Evolutionary conservation across 2,797 vertebrate genomes (phyloP).

Genomic region (Enteromius viviparus): DNA sequence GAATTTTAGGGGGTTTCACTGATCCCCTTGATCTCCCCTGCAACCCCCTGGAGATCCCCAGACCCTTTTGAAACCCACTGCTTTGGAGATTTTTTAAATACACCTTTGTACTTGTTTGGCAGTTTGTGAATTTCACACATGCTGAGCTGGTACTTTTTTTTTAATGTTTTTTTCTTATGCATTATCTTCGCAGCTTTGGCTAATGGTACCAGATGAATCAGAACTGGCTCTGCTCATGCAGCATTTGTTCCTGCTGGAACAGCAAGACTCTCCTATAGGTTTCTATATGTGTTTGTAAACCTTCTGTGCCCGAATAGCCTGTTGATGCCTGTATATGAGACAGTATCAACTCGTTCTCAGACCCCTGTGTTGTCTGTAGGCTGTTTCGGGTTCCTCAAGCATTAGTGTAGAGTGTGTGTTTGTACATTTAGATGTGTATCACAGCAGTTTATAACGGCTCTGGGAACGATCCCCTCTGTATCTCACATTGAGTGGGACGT

Average conservation of each 20-base stretch:
- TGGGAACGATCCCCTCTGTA: constrained; percentile 25
- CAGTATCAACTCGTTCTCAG: background rate
- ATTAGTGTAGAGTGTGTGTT: constrained; percentile 29
- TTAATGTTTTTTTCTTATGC: background rate
- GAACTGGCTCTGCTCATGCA: background rate
- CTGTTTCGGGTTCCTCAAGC: background rate
- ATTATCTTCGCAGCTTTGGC: background rate
- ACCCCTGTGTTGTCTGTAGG: background rate
- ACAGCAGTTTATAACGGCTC: constrained; percentile 18
- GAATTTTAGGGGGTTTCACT: background rate
- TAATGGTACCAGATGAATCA: constrained; percentile 5
- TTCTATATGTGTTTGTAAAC: constrained; percentile 26
- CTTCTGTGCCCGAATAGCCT: background rate
- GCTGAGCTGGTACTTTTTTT: constrained; percentile 7
- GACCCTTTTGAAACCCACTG: background rate
- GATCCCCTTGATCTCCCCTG: background rate
- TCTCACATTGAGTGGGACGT: constrained; percentile 23
- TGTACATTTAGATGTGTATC: constrained; percentile 21
- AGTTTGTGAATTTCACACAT: background rate
- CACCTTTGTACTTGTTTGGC: background rate
- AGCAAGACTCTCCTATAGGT: background rate
- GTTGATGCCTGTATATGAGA: constrained; percentile 4
- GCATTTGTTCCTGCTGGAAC: background rate
- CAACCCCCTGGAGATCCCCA: background rate
- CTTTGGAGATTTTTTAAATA: background rate